These are phyloP conservation scores for Esox lucius DNA, from an alignment of 2,797 vertebrate species.

Conservation along the genomic window DNA sequence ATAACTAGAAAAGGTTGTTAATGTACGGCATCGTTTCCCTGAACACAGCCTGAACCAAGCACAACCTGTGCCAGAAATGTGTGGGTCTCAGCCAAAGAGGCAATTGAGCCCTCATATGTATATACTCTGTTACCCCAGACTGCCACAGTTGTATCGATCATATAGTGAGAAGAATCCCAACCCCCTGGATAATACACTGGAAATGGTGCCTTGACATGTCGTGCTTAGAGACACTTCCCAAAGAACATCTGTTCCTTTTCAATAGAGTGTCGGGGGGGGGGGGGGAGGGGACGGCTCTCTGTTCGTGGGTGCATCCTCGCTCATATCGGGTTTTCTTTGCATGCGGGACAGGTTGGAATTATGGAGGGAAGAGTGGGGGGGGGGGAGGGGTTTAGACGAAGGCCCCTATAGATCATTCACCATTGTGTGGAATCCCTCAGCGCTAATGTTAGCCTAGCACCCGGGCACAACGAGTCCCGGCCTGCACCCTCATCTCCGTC, in stretches of 20 bases:
- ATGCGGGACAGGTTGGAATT: conserved; percentile 57
- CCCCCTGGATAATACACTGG: conserved; percentile 36
- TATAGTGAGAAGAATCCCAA: conserved; percentile 47
- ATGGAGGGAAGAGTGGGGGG: conserved; percentile 39
- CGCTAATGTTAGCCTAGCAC: conserved; percentile 85
- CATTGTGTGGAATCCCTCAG: conserved; percentile 61
- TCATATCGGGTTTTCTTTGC: conserved; percentile 52
- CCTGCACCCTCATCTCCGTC: conserved; percentile 85
- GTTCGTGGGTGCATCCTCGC: conserved; percentile 48
- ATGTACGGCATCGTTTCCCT: neutral
- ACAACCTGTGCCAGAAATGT: neutral
- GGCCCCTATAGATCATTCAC: conserved; percentile 54
- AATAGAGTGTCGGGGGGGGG: neutral
- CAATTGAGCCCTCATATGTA: neutral
- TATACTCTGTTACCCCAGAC: conserved; percentile 33
- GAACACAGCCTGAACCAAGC: neutral
- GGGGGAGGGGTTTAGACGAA: conserved; percentile 29
- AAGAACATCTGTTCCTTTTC: conserved; percentile 60
- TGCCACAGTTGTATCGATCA: conserved; percentile 46
- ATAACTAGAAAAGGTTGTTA: neutral
- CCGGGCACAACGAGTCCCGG: conserved; percentile 87
- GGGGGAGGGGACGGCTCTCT: conserved; percentile 50
- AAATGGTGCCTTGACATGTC: conserved; percentile 53
- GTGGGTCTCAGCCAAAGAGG: neutral
- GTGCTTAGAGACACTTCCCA: conserved; percentile 49